These are phyloP conservation scores for Podarcis lilfordi DNA, from an alignment of 2,797 vertebrate species.

Conservation along the genomic window DNA sequence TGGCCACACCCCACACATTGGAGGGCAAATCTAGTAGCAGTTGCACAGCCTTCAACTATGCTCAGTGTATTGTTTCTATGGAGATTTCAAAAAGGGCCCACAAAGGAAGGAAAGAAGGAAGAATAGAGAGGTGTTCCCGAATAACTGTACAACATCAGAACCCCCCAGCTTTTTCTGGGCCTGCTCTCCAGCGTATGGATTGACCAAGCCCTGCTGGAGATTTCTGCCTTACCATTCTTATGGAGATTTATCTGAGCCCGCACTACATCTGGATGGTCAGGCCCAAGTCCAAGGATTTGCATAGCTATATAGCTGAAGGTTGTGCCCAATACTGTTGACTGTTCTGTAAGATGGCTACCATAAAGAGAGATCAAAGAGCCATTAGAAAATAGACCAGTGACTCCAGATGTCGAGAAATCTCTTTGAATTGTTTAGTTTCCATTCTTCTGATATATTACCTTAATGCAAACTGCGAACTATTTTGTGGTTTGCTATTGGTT, in stretches of 20 bases:
- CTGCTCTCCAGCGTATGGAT: too few relatives aligned
- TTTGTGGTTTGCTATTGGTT: background rate
- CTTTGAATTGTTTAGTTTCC: background rate
- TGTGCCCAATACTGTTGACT: slow-evolving; percentile 93
- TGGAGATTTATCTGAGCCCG: slow-evolving; percentile 90
- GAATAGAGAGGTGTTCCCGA: too few relatives aligned
- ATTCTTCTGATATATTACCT: background rate
- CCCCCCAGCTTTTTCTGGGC: too few relatives aligned
- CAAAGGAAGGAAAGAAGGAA: too few relatives aligned
- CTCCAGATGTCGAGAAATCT: background rate
- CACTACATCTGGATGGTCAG: slow-evolving; percentile 89
- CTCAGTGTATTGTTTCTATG: too few relatives aligned
- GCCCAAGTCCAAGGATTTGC: slow-evolving; percentile 88
- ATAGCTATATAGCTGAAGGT: slow-evolving; percentile 87
- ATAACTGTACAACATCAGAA: too few relatives aligned
- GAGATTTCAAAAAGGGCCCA: too few relatives aligned
- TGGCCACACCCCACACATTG: too few relatives aligned
- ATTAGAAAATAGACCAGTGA: background rate
- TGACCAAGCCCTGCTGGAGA: too few relatives aligned
- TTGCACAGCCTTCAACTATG: too few relatives aligned
- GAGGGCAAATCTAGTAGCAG: too few relatives aligned
- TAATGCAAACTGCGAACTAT: background rate
- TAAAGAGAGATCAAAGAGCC: background rate
- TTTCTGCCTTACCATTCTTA: slow-evolving; percentile 85
- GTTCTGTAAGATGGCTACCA: slow-evolving; percentile 89